These are phyloP conservation scores for Drosophila greeni DNA, from an alignment of 2,888 invertebrate species.

Conservation along the genomic window DNA sequence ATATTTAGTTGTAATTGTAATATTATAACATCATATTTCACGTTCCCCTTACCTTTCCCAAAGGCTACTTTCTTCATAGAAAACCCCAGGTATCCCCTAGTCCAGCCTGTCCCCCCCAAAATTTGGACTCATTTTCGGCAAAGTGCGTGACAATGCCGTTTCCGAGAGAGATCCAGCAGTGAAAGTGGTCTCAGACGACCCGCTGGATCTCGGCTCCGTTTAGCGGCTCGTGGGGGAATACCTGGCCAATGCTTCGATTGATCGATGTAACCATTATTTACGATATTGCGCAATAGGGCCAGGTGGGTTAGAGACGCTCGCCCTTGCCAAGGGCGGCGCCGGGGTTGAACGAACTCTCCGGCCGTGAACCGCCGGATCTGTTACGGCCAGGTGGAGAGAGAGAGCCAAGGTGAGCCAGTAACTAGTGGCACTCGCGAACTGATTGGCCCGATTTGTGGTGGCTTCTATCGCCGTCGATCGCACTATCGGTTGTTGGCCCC, in stretches of 20 bases:
- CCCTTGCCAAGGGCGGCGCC: conserved; percentile 26
- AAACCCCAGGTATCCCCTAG: conserved; percentile 8
- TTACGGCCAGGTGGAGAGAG: conserved; percentile 10
- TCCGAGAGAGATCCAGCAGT: conserved; percentile 14
- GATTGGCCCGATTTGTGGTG: conserved; percentile 2
- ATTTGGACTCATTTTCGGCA: conserved; percentile 1
- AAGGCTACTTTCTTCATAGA: neutral
- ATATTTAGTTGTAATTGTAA: neutral
- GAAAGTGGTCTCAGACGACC: conserved; percentile 19
- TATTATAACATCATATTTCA: neutral
- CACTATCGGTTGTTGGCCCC: conserved; percentile 16
- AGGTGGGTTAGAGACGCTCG: conserved; percentile 2
- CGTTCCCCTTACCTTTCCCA: neutral
- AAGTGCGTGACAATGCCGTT: conserved; percentile 29
- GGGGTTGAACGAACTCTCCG: conserved; percentile 16
- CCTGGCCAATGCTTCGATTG: conserved; percentile 7
- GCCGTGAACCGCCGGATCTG: conserved; percentile 24
- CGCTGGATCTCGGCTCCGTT: conserved; percentile 11
- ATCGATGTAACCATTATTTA: conserved; percentile 12
- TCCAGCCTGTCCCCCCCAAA: neutral
- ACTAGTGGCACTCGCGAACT: neutral
- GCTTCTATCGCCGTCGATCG: conserved; percentile 12
- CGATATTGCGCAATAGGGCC: conserved; percentile 18
- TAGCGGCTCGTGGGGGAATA: conserved; percentile 4
- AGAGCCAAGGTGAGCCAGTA: conserved; percentile 25